These are phyloP conservation scores for Serrognathus titanus DNA, from an alignment of 2,888 invertebrate species.

Conservation along the genomic window DNA sequence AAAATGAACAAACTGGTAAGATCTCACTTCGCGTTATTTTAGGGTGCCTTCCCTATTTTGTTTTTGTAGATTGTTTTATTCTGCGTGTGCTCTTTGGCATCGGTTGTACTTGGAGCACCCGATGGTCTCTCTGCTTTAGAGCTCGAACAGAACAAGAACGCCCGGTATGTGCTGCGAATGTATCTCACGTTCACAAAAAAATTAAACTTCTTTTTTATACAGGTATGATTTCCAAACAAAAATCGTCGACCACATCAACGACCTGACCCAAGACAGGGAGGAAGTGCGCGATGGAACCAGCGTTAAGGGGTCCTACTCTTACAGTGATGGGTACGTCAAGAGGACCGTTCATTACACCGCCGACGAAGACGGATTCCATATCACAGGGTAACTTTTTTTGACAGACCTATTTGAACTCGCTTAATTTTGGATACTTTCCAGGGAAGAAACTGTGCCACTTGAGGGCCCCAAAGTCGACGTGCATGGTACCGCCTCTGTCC, in stretches of 20 bases:
- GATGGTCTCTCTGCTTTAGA: background rate
- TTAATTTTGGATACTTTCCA: conserved; percentile 26
- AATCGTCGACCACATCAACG: conserved; percentile 52
- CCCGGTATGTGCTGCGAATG: conserved; percentile 42
- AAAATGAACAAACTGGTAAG: no score
- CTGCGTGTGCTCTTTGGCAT: background rate
- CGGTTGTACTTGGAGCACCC: background rate
- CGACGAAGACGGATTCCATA: conserved; percentile 60
- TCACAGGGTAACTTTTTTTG: conserved; percentile 49
- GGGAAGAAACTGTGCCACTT: conserved; percentile 47
- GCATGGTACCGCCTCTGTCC: conserved; percentile 47
- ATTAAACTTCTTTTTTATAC: background rate
- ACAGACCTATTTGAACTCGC: no score
- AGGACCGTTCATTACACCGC: conserved; percentile 58
- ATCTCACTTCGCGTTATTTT: no score
- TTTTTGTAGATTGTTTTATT: no score
- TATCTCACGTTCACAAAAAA: no score
- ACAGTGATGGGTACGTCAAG: conserved; percentile 58
- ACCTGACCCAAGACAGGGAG: conserved; percentile 44
- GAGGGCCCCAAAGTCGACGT: conserved; percentile 50
- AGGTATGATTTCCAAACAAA: conserved; percentile 49
- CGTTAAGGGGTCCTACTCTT: conserved; percentile 55
- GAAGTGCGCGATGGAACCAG: conserved; percentile 50
- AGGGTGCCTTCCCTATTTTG: no score
- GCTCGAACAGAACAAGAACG: conserved; percentile 42